These are phyloP conservation scores for Drosophila tanythrix DNA, from an alignment of 2,888 invertebrate species.

Conservation along the genomic window DNA sequence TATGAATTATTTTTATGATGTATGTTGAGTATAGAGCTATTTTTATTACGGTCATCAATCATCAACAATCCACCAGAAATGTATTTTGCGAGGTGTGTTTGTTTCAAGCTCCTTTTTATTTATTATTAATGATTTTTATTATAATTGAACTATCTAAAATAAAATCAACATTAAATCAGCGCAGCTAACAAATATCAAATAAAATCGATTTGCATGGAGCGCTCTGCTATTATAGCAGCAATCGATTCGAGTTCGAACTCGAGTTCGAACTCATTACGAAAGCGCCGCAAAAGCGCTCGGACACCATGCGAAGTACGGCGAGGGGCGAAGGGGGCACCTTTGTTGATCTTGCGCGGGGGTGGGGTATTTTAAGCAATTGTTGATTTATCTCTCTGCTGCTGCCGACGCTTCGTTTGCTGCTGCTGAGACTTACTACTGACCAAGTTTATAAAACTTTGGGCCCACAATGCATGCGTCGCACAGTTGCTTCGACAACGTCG, in stretches of 20 bases:
- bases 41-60: neutral
- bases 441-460: slow-evolving; percentile 81
- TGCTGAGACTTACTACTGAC: slow-evolving; percentile 68
- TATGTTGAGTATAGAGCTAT: neutral
- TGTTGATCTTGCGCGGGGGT: slow-evolving; percentile 73
- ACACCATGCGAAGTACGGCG: neutral
- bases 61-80: slow-evolving; percentile 7
- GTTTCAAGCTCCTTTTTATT: neutral
- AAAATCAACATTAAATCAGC: slow-evolving; percentile 23
- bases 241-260: slow-evolving; percentile 18
- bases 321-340: neutral
- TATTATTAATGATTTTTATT: neutral
- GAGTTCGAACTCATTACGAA: slow-evolving; percentile 51
- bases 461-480: slow-evolving; percentile 77
- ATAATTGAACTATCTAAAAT: neutral
- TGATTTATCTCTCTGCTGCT: slow-evolving; percentile 75
- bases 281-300: slow-evolving; percentile 30
- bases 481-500: slow-evolving; percentile 78
- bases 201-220: slow-evolving; percentile 33
- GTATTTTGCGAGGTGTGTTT: neutral
- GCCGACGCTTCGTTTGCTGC: slow-evolving; percentile 10
- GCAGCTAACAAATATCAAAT: slow-evolving; percentile 11
- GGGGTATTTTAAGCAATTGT: slow-evolving; percentile 56
- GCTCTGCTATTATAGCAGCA: slow-evolving; percentile 9
- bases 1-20: neutral